Base-by-base conservation (phyloP, 2,113 vertebrate genomes). In the Nothocercus julius region DNA sequence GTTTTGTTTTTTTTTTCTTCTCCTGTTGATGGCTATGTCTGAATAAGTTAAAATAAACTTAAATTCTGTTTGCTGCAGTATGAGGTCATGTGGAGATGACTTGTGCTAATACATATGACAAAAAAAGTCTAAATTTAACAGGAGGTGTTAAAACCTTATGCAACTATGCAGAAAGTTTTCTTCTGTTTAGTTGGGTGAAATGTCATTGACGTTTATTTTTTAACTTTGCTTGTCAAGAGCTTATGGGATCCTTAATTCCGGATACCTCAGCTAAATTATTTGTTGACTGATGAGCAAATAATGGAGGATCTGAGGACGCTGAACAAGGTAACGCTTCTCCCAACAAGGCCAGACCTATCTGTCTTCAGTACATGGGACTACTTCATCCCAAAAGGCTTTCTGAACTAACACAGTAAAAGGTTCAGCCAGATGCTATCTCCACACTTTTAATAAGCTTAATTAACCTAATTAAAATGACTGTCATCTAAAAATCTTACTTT, bases 241-340 rank as follows among this genome's bases (percentile, higher is more conserved):
- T 85, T 83, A 80, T 89, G 72, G 70, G 61, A 95, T 88, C 98
- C 98, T 99, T 99, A 98, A 99, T 98, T 98, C 93, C 66, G 49
- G 84, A 82, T 96, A 99, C 99, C 99, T 96, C 99, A 99, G 98
- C 97, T 99, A 68, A 99, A 99, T 97, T 99, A 99, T 80, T 97
- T 99, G 97, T 97, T 99, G 92, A 99, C 99, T 86, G 99, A 99
- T 74, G 99, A 99, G 66, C 99, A 99, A 96, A 99, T 99, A 95
- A 99, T 99, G 99, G 99, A 99, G 95, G 99, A 99, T 96, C 97
- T 99, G 89, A 98, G 99, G 95, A 99, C 98, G 0, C 97, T 99
- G 91, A 99, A 99, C 96, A 99, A 99, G 98, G 99, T 99, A 8
- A 13, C 63, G 32, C 28, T 44, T 45, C 67, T 27, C 22, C 27